These are phyloP conservation scores for Anabacerthia variegaticeps DNA, from an alignment of 2,797 vertebrate genomes.

Conservation along the genomic window DNA sequence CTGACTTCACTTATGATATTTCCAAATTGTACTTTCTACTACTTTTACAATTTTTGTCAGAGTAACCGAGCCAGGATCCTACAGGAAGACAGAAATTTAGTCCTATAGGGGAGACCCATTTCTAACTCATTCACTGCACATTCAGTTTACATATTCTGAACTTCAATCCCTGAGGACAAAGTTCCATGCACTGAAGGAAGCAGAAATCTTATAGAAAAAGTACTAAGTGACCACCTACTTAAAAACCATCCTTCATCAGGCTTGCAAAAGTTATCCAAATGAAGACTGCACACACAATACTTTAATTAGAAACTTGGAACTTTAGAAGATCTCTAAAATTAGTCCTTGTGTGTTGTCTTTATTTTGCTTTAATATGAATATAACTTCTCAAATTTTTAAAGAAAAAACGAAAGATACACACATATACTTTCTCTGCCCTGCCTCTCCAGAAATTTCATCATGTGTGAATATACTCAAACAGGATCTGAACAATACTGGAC, in stretches of 20 bases:
- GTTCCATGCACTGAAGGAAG: neutral
- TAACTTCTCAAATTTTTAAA: neutral
- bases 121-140: neutral
- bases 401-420: accelerated
- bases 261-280: neutral
- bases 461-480: neutral
- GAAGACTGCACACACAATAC: neutral
- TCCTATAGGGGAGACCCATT: neutral
- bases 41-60: neutral
- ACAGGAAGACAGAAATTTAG: neutral
- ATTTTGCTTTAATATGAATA: neutral
- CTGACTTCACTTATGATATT: neutral
- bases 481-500: neutral
- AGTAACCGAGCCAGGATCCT: neutral
- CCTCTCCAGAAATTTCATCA: neutral
- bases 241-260: neutral
- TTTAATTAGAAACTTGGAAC: neutral
- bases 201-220: neutral
- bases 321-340: neutral
- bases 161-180: neutral
- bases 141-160: neutral
- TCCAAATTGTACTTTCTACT: neutral
- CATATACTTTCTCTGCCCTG: neutral
- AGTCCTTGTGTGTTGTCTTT: neutral
- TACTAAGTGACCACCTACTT: neutral